Evolutionary conservation across 37 sponge, comb jelly and placozoan genomes (phyloP), one percentile per base, ranked within the genome.

Genomic region (Tethya wilhelma): DNA sequence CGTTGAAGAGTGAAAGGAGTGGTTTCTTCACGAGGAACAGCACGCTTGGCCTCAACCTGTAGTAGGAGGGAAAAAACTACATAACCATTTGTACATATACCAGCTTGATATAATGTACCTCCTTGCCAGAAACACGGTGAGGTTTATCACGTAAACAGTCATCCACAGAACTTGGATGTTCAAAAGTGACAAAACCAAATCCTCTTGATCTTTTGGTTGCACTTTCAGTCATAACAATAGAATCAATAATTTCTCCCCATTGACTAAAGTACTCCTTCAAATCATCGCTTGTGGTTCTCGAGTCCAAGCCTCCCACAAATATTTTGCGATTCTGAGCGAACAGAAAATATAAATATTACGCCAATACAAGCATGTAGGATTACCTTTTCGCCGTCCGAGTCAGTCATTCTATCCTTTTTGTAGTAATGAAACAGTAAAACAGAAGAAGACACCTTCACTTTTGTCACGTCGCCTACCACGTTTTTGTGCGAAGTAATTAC

Each of bases 151-250:
- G 44, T 31, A 89, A 46, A 59, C 79, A 78, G 2, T 79, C 67
- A 19, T 78, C 75, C 29, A 79, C 53, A 7, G 53, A 31, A 22
- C 72, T 22, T 0, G 40, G 7, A 30, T 30, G 31, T 32, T 20
- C 56, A 53, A 41, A 89, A 0, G 80, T 83, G 32, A 89, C 79
- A 49, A 89, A 89, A 4, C 90, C 90, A 55, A 89, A 89, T 26
- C 90, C 90, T 3, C 90, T 44, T 0, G 90, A 83, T 36, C 59
- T 43, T 49, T 74, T 79, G 29, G 89, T 78, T 4, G 45, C 43
- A 0, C 64, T 45, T 30, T 89, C 90, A 19, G 57, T 45, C 84
- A 89, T 89, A 30, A 89, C 90, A 0, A 89, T 75, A 67, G 79
- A 44, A 44, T 89, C 90, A 26, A 74, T 56, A n/a, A 89, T 66